phyloP scores from a whole-genome alignment of 2,888 invertebrate genomes.

The Lepidocyrtoides sp. region DNA sequence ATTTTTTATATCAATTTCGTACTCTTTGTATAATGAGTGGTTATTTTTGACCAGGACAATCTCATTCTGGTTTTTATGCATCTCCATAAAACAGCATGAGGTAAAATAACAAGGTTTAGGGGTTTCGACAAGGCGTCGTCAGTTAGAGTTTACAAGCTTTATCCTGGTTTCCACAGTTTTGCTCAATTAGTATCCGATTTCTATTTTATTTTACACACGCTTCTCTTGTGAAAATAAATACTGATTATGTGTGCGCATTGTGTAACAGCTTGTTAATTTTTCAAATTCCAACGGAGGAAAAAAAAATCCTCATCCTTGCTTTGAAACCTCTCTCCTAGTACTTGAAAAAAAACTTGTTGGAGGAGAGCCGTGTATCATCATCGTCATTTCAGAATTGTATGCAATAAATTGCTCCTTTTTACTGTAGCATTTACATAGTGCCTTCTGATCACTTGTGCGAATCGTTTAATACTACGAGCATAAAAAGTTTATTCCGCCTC shows the following conservation, averaged over 20 bases:
- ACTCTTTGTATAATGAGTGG: not conserved
- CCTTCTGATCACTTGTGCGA: constrained; percentile 60
- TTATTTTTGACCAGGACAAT: not conserved
- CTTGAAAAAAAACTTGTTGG: not conserved
- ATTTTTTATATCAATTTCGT: not conserved
- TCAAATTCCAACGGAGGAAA: not conserved
- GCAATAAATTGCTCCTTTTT: not conserved
- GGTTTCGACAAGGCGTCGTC: constrained; percentile 24
- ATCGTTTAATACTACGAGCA: not conserved
- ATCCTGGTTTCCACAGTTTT: no score
- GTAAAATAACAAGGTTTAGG: constrained; percentile 47
- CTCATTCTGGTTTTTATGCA: not conserved
- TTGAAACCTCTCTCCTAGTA: not conserved
- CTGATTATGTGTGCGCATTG: constrained; percentile 16
- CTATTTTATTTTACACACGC: not conserved
- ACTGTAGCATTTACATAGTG: no score
- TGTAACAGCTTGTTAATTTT: constrained; percentile 49
- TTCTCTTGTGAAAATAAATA: not conserved
- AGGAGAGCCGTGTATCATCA: not conserved
- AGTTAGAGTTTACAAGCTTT: constrained; percentile 11
- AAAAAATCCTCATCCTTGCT: not conserved
- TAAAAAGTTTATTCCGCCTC: not conserved
- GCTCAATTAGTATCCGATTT: constrained; percentile 43
- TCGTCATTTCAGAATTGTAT: not conserved
- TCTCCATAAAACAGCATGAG: not conserved